phyloP scores from a whole-genome alignment of 2,113 vertebrate species.

The Eudyptes chrysolophus region DNA sequence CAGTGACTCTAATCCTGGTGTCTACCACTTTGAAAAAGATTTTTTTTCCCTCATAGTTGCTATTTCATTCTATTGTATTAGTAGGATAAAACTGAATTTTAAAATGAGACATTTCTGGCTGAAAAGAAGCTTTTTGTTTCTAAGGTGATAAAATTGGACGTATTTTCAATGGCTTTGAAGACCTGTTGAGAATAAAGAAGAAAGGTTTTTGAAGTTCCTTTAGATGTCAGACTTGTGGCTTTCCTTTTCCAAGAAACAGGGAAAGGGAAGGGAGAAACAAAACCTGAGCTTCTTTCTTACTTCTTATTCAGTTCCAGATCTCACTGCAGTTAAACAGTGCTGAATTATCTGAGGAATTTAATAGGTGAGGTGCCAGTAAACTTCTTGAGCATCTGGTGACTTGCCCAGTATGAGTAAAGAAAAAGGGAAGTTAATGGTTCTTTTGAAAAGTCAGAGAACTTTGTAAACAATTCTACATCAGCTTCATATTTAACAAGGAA shows the following conservation, averaged over 20 bases:
- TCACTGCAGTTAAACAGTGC: neutral
- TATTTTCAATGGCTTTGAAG: neutral
- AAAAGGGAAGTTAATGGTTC: neutral
- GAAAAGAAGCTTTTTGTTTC: neutral
- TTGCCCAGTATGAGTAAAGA: neutral
- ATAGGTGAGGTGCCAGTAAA: neutral
- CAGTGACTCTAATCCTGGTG: neutral
- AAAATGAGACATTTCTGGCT: neutral
- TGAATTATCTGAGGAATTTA: constrained; percentile 35
- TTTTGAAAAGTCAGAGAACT: neutral
- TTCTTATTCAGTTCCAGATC: neutral
- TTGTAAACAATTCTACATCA: neutral
- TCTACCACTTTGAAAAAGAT: neutral
- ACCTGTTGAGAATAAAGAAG: neutral
- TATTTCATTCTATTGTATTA: neutral
- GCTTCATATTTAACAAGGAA: neutral
- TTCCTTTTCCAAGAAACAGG: neutral
- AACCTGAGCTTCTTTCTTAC: neutral
- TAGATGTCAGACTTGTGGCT: neutral
- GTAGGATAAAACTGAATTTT: neutral
- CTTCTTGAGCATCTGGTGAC: neutral
- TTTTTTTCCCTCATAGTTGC: neutral
- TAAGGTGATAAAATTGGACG: neutral
- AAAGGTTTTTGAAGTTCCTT: neutral
- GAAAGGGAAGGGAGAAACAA: neutral